Conservation (phyloP, 2,797 vertebrate species). For the Trachops cirrhosus region DNA sequence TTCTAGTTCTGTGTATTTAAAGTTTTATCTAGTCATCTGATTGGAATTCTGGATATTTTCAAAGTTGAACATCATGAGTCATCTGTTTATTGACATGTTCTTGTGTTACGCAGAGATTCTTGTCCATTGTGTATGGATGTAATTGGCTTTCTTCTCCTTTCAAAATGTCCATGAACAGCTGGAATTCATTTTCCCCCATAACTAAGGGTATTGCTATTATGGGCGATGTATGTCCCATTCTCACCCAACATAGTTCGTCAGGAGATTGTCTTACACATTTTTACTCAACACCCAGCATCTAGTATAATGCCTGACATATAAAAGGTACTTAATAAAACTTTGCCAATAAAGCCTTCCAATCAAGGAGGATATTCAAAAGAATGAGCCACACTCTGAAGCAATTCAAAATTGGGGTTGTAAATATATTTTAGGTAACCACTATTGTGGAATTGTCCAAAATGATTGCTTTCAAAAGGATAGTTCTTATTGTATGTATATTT, state of each 20-base stretch:
- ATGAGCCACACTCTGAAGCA: neutral
- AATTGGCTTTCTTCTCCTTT: neutral
- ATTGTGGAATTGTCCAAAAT: neutral
- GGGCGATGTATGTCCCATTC: neutral
- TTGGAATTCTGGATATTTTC: neutral
- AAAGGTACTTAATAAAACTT: neutral
- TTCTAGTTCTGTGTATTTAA: conserved; percentile 5
- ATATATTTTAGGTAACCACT: neutral
- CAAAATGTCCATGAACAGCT: neutral
- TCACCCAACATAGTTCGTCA: neutral
- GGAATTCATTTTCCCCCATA: neutral
- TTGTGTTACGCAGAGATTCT: neutral
- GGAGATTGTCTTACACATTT: neutral
- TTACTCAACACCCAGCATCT: neutral
- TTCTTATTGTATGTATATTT: neutral
- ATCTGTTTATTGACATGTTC: neutral
- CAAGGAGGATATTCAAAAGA: neutral
- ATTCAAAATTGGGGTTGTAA: neutral
- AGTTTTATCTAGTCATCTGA: neutral
- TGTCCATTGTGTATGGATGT: neutral
- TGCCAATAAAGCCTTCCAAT: neutral
- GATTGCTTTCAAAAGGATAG: neutral
- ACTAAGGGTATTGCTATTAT: neutral
- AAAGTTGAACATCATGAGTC: neutral
- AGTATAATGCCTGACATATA: neutral